These are phyloP conservation scores for Sinocyclocheilus anophthalmus DNA, from an alignment of 2,113 vertebrate genomes.

Conservation along the genomic window DNA sequence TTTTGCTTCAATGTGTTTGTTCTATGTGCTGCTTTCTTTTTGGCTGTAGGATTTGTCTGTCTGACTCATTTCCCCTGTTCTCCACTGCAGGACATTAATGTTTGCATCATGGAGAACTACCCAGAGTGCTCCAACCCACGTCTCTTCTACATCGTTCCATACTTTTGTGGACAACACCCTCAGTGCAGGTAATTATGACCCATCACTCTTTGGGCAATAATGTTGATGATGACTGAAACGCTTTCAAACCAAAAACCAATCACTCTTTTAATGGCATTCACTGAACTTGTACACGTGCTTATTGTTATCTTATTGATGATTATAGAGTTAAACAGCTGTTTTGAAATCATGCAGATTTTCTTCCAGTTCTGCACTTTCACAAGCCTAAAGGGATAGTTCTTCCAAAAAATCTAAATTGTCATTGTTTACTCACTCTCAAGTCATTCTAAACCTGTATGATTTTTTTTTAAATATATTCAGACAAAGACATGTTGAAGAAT, in stretches of 20 bases:
- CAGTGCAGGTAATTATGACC: conserved; percentile 65
- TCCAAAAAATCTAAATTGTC: too few relatives aligned
- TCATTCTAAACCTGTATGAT: too few relatives aligned
- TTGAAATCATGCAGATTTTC: not conserved
- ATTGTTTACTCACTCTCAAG: too few relatives aligned
- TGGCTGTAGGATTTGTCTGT: not conserved
- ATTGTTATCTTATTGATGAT: too few relatives aligned
- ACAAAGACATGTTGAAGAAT: too few relatives aligned
- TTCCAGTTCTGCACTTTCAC: not conserved
- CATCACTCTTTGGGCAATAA: not conserved
- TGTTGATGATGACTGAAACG: not conserved
- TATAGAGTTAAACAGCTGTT: not conserved
- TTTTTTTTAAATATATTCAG: too few relatives aligned
- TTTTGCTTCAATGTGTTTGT: not conserved
- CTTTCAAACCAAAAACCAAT: not conserved
- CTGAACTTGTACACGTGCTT: not conserved
- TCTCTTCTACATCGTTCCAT: conserved; percentile 97
- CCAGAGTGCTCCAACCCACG: conserved; percentile 86
- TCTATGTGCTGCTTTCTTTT: not conserved
- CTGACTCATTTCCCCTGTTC: not conserved
- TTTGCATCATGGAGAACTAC: conserved; percentile 96
- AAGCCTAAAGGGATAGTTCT: not conserved
- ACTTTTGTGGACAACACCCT: conserved; percentile 98
- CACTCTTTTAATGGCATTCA: not conserved
- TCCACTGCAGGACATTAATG: conserved; percentile 89